A percentile compares a stretch with the other conserved stretches of the same genome.
phyloP scores from a whole-genome alignment of 2,888 invertebrate species.

The Hydrotaea cyrtoneurina region DNA sequence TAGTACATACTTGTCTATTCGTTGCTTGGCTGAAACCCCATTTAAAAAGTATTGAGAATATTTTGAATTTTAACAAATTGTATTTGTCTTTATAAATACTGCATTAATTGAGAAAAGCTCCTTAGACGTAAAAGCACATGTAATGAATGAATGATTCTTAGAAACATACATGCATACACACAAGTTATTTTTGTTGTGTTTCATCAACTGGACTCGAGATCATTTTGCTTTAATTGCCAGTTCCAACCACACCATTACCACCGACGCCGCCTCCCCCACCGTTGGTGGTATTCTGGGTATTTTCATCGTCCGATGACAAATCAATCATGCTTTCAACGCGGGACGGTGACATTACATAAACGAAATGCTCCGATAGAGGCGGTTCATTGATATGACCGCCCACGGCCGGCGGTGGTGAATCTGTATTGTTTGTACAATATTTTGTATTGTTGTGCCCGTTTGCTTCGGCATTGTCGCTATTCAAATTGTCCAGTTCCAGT shows the following conservation, averaged over 20 bases:
- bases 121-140: constrained; percentile 11
- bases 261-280: background rate
- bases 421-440: constrained; percentile 75
- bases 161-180: constrained; percentile 11
- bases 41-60: too few relatives aligned
- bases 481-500: constrained; percentile 77
- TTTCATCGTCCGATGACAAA: constrained; percentile 79
- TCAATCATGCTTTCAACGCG: constrained; percentile 80
- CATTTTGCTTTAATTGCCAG: background rate
- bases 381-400: constrained; percentile 68
- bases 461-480: constrained; percentile 69
- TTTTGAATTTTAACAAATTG: constrained; percentile 26
- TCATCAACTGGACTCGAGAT: background rate
- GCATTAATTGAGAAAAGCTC: constrained; percentile 19
- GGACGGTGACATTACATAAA: constrained; percentile 80
- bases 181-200: background rate
- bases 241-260: background rate
- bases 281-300: constrained; percentile 70
- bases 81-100: constrained; percentile 36
- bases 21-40: too few relatives aligned
- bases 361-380: constrained; percentile 78
- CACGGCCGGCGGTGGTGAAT: constrained; percentile 73
- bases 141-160: background rate
- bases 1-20: too few relatives aligned
- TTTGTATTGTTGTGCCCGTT: constrained; percentile 72